Base-by-base conservation (phyloP, 2,888 invertebrate species). In the Latrodectus elegans region DNA sequence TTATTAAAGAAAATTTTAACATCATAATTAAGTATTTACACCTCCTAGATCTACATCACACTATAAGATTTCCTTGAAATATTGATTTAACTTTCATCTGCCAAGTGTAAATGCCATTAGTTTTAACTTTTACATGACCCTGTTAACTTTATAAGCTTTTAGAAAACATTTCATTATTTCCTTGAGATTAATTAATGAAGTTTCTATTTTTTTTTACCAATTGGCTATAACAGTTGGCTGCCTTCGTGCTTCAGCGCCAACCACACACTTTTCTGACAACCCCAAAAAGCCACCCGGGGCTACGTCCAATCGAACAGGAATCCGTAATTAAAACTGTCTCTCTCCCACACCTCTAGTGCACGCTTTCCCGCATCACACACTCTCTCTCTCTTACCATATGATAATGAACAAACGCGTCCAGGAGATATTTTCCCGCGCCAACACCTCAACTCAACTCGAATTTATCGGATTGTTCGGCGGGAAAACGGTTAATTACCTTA, bases 241-340 rank as follows among this genome's bases (percentile, higher is more conserved):
- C 9, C 51, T 51, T 60, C 26, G 15, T 15, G 49, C 68, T 78
- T 52, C 15, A 53, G 22, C 70, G 72, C 75, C 72, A 22, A 12
- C 72, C 64, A 49, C 11, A 51, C 51, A 38, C 73, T 55, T 53
- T 55, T 71, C n/a, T 55, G 17, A 76, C 86, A 81, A 86, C 86
- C 86, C 86, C 55, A 86, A 86, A 86, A 86, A 86, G 86, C 75
- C 82, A 87, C 87, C 87, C 82, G 67, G 26, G 87, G 87, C 87
- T 87, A 87, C 82, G 82, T 78, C 82, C 82, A 87, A 87, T 82
- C 87, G 87, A 87, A 87, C 87, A 87, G 87, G 87, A 87, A 87
- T 87, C 87, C 81, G 87, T 87, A 87, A 87, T 87, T 87, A 87
- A 87, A 87, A 87, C 77, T 73, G 87, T 15, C 77, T 60, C 55